Base-by-base conservation (phyloP, 2,888 invertebrate genomes). In the Pollenia amentaria region DNA sequence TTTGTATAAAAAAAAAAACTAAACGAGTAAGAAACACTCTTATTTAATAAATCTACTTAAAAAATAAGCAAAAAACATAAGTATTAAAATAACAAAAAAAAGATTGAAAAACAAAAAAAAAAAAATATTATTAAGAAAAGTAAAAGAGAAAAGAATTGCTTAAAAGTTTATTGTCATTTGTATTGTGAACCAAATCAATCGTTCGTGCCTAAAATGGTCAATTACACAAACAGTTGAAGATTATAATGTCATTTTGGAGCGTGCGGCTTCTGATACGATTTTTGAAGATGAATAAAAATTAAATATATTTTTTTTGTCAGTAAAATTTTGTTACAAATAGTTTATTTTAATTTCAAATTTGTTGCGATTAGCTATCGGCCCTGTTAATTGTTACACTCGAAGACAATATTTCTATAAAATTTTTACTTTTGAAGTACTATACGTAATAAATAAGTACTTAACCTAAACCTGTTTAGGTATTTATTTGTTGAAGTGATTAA, bases 71-170 rank as follows among this genome's bases (percentile, higher is more conserved):
- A 8, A 65, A 55, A n/a, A n/a, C n/a, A n/a, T n/a, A n/a, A n/a
- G n/a, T n/a, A n/a, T n/a, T n/a, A n/a, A n/a, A n/a, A n/a, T n/a
- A n/a, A n/a, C n/a, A n/a, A n/a, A n/a, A n/a, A n/a, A n/a, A n/a
- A n/a, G n/a, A n/a, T n/a, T n/a, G n/a, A n/a, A n/a, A 48, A 51
- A 40, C 48, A 62, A 53, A 11, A 14, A 21, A 44, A 16, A 72
- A 72, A 10, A n/a, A 46, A 11, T 55, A 18, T 18, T 14, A 72
- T 16, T 18, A 48, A 42, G 4, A 53, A 65, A 80, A 72, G 29
- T 80, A 57, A 76, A 85, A 70, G 60, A 85, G 42, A 60, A 57
- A 60, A 81, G 38, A 78, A 75, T 55, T 64, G 46, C 29, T 80
- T 10, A 42, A 51, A 57, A 44, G 3, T 60, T 65, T 55, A 53